Evolutionary conservation across 2,888 invertebrate species (phyloP).

Genomic region (Panopea generosa): DNA sequence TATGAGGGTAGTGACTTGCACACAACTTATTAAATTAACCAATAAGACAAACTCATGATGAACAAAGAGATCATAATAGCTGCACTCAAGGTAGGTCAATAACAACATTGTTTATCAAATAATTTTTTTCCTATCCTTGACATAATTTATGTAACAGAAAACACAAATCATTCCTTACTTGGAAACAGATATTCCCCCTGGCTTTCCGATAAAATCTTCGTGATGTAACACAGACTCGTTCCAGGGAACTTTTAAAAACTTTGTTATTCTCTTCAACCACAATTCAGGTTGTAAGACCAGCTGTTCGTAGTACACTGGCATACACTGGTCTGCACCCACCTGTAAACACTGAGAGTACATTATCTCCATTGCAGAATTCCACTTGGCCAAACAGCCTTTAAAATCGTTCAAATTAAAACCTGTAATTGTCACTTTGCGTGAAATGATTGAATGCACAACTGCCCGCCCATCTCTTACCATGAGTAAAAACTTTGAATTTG

Average conservation of each 20-base stretch:
- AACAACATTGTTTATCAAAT: too few species aligned
- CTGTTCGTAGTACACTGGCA: constrained; percentile 98
- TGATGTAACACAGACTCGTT: constrained; percentile 98
- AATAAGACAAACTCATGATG: too few species aligned
- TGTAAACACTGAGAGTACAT: constrained; percentile 88
- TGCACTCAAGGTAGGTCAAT: too few species aligned
- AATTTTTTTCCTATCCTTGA: too few species aligned
- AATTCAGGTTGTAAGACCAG: constrained; percentile 96
- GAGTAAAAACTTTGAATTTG: constrained; percentile 98
- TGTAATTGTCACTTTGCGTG: constrained; percentile 94
- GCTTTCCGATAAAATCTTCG: constrained; percentile 98
- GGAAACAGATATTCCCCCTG: constrained; percentile 96
- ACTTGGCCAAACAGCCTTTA: constrained; percentile 96
- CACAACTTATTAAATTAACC: too few species aligned
- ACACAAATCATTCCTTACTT: too few species aligned
- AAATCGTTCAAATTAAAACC: constrained; percentile 98
- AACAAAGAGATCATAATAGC: too few species aligned
- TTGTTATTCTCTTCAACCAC: constrained; percentile 94
- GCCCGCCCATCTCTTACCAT: constrained; percentile 99
- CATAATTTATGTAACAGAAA: too few species aligned
- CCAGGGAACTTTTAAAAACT: constrained; percentile 97
- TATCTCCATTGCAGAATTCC: constrained; percentile 97
- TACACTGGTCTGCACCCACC: constrained; percentile 88
- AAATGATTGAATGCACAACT: constrained; percentile 99
- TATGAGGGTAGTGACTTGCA: too few species aligned